Percentiles rank a stretch among this genome's conserved stretches.
Conservation (phyloP, 2,888 invertebrate species). For the Diarsia mendica region DNA sequence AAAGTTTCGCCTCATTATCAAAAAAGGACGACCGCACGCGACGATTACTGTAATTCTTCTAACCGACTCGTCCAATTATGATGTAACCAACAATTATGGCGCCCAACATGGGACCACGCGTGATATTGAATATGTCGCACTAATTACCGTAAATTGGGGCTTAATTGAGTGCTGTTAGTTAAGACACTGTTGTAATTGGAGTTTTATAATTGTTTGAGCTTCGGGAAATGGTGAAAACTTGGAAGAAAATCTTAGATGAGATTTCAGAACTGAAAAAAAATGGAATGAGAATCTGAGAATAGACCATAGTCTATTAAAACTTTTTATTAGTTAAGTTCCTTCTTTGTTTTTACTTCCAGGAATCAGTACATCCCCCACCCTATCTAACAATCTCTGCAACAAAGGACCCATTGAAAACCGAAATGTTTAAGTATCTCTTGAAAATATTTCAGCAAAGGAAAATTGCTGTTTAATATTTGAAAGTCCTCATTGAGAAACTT, state of each 20-base stretch:
- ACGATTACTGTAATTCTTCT: constrained; percentile 61
- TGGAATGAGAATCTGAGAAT: too few species aligned
- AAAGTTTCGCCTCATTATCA: constrained; percentile 64
- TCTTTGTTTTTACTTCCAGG: background rate
- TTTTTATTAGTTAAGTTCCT: background rate
- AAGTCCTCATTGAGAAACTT: constrained; percentile 54
- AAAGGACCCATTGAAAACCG: background rate
- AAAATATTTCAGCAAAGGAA: constrained; percentile 7
- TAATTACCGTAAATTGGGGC: constrained; percentile 48
- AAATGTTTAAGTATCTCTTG: background rate
- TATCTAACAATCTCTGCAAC: background rate
- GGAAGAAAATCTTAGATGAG: background rate
- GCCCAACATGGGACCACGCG: constrained; percentile 73
- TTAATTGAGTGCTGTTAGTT: constrained; percentile 39
- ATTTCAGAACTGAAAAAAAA: background rate
- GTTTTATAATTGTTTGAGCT: background rate
- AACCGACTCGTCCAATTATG: constrained; percentile 73
- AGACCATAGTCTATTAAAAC: background rate
- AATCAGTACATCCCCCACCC: background rate
- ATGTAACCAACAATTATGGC: constrained; percentile 77
- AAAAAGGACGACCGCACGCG: constrained; percentile 63
- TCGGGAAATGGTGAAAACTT: background rate
- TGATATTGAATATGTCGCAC: constrained; percentile 74
- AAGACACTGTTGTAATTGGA: constrained; percentile 38
- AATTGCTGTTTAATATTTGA: constrained; percentile 46